phyloP scores from a whole-genome alignment of 2,113 vertebrate species.

The Syngnathus floridae region DNA sequence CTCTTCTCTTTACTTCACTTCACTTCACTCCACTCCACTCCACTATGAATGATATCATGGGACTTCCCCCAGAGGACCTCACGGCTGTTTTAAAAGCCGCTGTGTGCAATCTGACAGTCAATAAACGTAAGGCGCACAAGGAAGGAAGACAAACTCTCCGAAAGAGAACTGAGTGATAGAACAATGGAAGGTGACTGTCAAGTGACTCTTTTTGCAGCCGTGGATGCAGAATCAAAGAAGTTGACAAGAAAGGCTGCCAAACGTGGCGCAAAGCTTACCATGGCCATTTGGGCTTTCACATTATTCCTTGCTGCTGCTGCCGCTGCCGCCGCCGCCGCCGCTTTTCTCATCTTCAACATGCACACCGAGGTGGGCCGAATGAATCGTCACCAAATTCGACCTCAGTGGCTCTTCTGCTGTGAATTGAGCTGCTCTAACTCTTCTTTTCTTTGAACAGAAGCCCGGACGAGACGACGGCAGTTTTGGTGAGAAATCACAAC shows the following conservation, averaged over 20 bases:
- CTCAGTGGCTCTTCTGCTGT: not conserved
- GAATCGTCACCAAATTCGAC: not conserved
- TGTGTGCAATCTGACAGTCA: not conserved
- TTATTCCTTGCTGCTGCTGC: slow-evolving; percentile 33
- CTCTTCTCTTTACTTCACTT: not conserved
- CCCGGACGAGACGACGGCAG: slow-evolving; percentile 4
- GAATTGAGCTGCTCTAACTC: not conserved
- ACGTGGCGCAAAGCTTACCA: slow-evolving; percentile 20
- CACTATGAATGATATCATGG: slow-evolving; percentile 61
- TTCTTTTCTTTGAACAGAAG: slow-evolving; percentile 29
- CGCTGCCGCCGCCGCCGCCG: not conserved
- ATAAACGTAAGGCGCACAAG: not conserved
- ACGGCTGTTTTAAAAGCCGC: slow-evolving; percentile 22
- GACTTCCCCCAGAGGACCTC: slow-evolving; percentile 56
- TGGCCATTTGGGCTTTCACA: slow-evolving; percentile 25
- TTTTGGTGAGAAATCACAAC: slow-evolving; percentile 41
- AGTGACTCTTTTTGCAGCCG: slow-evolving; percentile 16
- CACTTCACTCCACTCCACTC: no score
- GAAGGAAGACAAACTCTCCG: not conserved
- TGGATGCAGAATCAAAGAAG: not conserved
- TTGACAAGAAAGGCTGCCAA: not conserved
- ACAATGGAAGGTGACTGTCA: slow-evolving; percentile 46
- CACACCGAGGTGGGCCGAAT: slow-evolving; percentile 42
- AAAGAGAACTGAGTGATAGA: not conserved
- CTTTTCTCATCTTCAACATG: slow-evolving; percentile 24